phyloP scores from a whole-genome alignment of 2,113 vertebrate species.

The Melanotaenia duboulayi region DNA sequence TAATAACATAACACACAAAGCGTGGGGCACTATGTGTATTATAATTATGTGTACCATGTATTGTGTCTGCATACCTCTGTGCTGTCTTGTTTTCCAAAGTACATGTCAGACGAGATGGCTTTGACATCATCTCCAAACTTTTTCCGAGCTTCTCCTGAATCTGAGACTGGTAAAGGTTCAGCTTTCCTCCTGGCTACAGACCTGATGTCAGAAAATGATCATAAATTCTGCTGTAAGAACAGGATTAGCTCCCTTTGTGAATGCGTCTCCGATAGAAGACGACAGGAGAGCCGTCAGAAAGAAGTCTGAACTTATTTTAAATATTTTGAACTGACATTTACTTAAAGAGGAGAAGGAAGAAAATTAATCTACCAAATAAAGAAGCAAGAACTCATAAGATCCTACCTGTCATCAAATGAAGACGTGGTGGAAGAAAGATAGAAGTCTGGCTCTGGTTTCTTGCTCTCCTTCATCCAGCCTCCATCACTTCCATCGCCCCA shows the following conservation, averaged over 20 bases:
- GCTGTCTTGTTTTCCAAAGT: slow-evolving; percentile 91
- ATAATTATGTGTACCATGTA: neutral
- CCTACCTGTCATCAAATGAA: slow-evolving; percentile 86
- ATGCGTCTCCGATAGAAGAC: no score
- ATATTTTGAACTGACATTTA: no score
- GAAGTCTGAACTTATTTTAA: no score
- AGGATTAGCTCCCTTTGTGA: no score
- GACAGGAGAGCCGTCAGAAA: no score
- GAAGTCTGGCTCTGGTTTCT: slow-evolving; percentile 80
- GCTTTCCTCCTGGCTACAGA: slow-evolving; percentile 85
- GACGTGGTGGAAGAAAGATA: slow-evolving; percentile 78
- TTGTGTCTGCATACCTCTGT: slow-evolving; percentile 81
- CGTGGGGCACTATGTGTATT: neutral
- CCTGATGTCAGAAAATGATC: slow-evolving; percentile 67
- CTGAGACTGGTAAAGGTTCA: slow-evolving; percentile 69
- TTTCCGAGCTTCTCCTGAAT: slow-evolving; percentile 88
- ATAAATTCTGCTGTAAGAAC: neutral
- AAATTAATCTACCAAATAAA: no score
- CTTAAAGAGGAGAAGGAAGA: no score
- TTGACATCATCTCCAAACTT: slow-evolving; percentile 91
- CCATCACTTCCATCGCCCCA: slow-evolving; percentile 85
- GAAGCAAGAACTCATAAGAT: neutral
- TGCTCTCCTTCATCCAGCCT: slow-evolving; percentile 87
- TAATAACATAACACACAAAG: neutral
- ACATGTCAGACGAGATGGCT: slow-evolving; percentile 98